Percentiles rank a stretch among this genome's conserved stretches.
These are phyloP conservation scores for Aphidius colemani DNA, from an alignment of 2,888 invertebrate species.

Conservation along the genomic window DNA sequence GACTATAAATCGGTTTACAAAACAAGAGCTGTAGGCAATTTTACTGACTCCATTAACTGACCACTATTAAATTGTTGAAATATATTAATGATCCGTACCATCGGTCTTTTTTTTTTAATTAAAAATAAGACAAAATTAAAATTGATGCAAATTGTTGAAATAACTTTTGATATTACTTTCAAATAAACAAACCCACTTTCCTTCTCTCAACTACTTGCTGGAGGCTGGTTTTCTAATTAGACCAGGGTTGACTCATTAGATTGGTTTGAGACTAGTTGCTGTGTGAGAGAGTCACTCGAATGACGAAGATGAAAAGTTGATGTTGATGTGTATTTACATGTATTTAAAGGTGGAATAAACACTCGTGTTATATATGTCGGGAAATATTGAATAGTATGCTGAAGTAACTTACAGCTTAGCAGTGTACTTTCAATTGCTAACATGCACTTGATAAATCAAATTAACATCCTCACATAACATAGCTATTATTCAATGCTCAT, in stretches of 20 bases:
- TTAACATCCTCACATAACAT: no score
- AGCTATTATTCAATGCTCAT: no score
- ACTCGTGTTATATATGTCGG: neutral
- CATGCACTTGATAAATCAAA: neutral
- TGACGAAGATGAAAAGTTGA: no score
- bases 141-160: neutral
- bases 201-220: slow-evolving; percentile 7
- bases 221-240: slow-evolving; percentile 43
- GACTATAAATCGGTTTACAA: slow-evolving; percentile 15
- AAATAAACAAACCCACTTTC: slow-evolving; percentile 4
- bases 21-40: neutral
- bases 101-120: no score
- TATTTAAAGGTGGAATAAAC: no score
- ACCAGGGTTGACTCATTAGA: slow-evolving; percentile 48
- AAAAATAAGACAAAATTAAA: no score
- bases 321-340: no score
- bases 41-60: slow-evolving; percentile 4
- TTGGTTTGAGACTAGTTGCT: slow-evolving; percentile 7
- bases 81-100: no score
- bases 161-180: neutral
- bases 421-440: slow-evolving; percentile 24
- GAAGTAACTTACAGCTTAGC: slow-evolving; percentile 31
- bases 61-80: neutral
- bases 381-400: slow-evolving; percentile 33
- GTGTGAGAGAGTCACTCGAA: neutral